Evolutionary conservation across 2,888 invertebrate genomes (phyloP).

Genomic region (Heliconius cydno): DNA sequence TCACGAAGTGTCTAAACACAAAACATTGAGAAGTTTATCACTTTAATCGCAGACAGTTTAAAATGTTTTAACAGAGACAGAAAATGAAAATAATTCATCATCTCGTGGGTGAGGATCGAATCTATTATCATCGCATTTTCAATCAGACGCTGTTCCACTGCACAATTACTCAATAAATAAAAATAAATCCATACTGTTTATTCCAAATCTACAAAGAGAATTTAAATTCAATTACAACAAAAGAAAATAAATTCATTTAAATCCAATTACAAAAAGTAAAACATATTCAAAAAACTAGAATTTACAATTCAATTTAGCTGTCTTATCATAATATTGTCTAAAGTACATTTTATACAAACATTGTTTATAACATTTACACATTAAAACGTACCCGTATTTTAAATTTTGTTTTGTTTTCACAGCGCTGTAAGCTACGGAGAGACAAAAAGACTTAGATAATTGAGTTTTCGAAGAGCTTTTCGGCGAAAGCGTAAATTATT

Average conservation of each 20-base stretch:
- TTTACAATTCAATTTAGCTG: not conserved
- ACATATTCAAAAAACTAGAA: not conserved
- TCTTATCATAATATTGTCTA: not conserved
- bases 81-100: no score
- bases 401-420: constrained; percentile 28
- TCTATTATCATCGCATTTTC: no score
- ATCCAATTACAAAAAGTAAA: no score
- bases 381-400: constrained; percentile 31
- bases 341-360: constrained; percentile 6
- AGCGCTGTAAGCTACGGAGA: constrained; percentile 40
- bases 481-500: constrained; percentile 62
- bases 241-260: not conserved
- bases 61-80: not conserved
- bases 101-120: no score
- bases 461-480: constrained; percentile 69
- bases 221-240: not conserved
- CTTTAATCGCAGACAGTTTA: not conserved
- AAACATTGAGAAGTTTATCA: no score
- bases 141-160: no score
- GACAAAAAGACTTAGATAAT: constrained; percentile 71
- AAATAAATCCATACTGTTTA: no score
- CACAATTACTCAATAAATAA: no score
- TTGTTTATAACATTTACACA: constrained; percentile 3
- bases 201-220: no score
- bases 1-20: no score